phyloP scores from a whole-genome alignment of 2,888 invertebrate genomes.

The Sphaerophoria taeniata region DNA sequence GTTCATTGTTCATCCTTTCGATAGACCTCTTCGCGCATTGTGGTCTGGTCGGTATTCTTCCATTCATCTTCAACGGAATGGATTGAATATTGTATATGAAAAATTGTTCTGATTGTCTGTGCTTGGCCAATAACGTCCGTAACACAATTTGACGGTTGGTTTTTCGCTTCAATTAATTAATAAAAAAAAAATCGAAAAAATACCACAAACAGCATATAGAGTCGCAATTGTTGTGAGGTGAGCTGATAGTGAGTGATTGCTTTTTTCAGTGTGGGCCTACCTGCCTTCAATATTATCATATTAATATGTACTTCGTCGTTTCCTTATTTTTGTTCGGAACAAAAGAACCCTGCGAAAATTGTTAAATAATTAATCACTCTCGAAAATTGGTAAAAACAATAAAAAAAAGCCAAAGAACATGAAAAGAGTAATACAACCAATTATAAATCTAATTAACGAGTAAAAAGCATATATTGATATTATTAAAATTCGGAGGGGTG shows the following conservation, averaged over 20 bases:
- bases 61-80: conserved; percentile 2
- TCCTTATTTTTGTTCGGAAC: background rate
- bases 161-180: conserved; percentile 70
- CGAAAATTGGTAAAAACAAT: conserved; percentile 6
- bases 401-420: background rate
- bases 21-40: conserved; percentile 10
- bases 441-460: conserved; percentile 48
- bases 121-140: conserved; percentile 50
- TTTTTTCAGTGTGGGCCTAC: conserved; percentile 1
- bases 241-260: conserved; percentile 21
- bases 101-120: conserved; percentile 66
- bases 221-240: conserved; percentile 8
- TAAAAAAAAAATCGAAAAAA: conserved; percentile 13
- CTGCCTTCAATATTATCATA: background rate
- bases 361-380: conserved; percentile 65
- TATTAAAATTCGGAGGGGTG: background rate
- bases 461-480: background rate
- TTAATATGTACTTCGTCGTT: background rate
- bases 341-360: conserved; percentile 25
- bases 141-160: conserved; percentile 68
- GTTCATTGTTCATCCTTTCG: background rate
- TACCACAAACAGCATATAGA: conserved; percentile 24
- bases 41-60: conserved; percentile 20
- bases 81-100: conserved; percentile 46
- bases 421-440: conserved; percentile 17